A percentile compares a stretch with the other conserved stretches of the same genome.
Evolutionary conservation across 2,113 vertebrate genomes (phyloP).

Genomic region (Oplegnathus fasciatus): DNA sequence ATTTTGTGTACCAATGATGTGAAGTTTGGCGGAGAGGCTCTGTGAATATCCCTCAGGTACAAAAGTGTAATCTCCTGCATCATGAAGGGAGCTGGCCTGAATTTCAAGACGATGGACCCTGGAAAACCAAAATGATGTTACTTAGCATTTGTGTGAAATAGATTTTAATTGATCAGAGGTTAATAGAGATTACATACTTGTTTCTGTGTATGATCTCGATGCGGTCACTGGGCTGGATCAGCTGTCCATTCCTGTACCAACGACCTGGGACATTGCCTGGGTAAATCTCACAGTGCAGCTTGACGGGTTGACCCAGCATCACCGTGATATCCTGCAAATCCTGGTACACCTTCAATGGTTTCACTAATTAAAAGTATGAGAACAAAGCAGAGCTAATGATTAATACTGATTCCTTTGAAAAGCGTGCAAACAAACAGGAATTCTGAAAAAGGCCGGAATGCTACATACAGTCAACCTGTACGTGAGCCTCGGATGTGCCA

Average conservation of each 20-base stretch:
- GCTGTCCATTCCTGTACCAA: conserved; percentile 96
- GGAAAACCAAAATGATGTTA: conserved; percentile 36
- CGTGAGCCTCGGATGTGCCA: conserved; percentile 90
- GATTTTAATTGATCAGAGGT: background rate
- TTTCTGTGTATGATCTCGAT: conserved; percentile 92
- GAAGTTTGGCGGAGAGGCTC: conserved; percentile 91
- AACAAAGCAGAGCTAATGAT: background rate
- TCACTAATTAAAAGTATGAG: conserved; percentile 85
- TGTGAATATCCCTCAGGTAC: conserved; percentile 93
- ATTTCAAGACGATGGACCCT: conserved; percentile 94
- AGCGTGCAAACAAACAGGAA: background rate
- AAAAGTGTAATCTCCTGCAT: conserved; percentile 96
- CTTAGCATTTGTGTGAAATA: background rate
- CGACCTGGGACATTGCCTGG: conserved; percentile 92
- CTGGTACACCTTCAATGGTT: conserved; percentile 93
- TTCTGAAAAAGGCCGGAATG: background rate
- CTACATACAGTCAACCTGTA: conserved; percentile 91
- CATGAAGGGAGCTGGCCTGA: conserved; percentile 86
- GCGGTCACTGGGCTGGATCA: conserved; percentile 91
- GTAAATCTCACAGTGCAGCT: conserved; percentile 93
- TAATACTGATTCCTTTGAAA: background rate
- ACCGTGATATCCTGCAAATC: conserved; percentile 90
- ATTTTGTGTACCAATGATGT: conserved; percentile 89
- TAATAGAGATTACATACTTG: conserved; percentile 80
- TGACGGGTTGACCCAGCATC: conserved; percentile 90